phyloP scores from a whole-genome alignment of 2,797 vertebrate genomes.

The Hipposideros larvatus region DNA sequence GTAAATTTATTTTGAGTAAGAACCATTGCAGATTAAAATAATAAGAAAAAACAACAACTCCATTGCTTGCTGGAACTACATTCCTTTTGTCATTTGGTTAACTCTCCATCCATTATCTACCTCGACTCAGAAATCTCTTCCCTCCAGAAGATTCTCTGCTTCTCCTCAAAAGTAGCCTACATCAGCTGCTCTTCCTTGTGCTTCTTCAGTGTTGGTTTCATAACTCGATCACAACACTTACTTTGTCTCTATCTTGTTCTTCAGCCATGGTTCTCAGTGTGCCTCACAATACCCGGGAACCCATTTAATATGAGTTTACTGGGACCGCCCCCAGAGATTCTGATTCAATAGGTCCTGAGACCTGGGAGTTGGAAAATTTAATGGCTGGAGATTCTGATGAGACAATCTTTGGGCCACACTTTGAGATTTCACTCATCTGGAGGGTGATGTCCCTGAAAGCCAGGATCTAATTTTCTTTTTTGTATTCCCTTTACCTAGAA shows the following conservation, averaged over 20 bases:
- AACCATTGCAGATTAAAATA: neutral
- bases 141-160: neutral
- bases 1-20: constrained; percentile 12
- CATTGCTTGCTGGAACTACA: neutral
- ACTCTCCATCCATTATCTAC: neutral
- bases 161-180: neutral
- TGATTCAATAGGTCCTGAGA: neutral
- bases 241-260: neutral
- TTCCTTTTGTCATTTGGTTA: neutral
- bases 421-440: neutral
- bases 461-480: constrained; percentile 8
- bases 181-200: neutral
- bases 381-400: neutral
- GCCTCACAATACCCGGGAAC: neutral
- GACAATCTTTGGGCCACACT: neutral
- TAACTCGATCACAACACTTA: neutral
- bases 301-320: neutral
- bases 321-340: neutral
- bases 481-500: neutral
- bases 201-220: neutral
- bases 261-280: neutral
- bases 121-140: neutral
- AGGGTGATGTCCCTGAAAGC: neutral
- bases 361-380: neutral
- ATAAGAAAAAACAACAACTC: neutral